A percentile compares a stretch with the other conserved stretches of the same genome.
Evolutionary conservation across 2,113 vertebrate species (phyloP).

Genomic region (Papio anubis): DNA sequence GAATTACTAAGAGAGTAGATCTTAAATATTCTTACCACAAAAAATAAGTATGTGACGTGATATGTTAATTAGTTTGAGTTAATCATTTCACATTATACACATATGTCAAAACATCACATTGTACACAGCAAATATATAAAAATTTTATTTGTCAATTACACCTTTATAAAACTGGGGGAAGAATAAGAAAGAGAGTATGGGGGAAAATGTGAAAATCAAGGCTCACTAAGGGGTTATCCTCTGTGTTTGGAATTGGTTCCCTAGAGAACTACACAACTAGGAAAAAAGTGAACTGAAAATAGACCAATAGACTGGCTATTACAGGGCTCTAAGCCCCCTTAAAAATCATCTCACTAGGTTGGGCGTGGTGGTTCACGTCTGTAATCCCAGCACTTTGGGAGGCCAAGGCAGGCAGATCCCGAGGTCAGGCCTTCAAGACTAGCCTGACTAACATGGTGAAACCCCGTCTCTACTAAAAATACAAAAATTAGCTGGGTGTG

Average conservation of each 20-base stretch:
- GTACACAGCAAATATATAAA: not conserved
- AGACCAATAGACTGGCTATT: not conserved
- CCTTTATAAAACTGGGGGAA: not conserved
- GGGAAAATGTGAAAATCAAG: not conserved
- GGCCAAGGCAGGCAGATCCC: too few relatives aligned
- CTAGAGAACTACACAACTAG: too few relatives aligned
- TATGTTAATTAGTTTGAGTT: not conserved
- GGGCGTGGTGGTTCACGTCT: too few relatives aligned
- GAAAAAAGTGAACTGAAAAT: not conserved
- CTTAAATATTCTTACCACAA: not conserved
- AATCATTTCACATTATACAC: not conserved
- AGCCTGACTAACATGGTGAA: too few relatives aligned
- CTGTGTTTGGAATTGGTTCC: not conserved
- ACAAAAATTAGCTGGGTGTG: too few relatives aligned
- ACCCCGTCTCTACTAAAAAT: too few relatives aligned
- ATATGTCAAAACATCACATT: not conserved
- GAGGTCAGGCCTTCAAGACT: too few relatives aligned
- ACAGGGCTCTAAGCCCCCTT: not conserved
- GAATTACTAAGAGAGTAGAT: not conserved
- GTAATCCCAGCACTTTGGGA: too few relatives aligned
- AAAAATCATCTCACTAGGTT: not conserved
- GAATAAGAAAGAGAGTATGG: not conserved
- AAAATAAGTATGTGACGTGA: not conserved
- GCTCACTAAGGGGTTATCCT: not conserved
- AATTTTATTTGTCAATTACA: not conserved